Conservation (phyloP, 2,113 vertebrate genomes). For the Triplophysa tibetana region DNA sequence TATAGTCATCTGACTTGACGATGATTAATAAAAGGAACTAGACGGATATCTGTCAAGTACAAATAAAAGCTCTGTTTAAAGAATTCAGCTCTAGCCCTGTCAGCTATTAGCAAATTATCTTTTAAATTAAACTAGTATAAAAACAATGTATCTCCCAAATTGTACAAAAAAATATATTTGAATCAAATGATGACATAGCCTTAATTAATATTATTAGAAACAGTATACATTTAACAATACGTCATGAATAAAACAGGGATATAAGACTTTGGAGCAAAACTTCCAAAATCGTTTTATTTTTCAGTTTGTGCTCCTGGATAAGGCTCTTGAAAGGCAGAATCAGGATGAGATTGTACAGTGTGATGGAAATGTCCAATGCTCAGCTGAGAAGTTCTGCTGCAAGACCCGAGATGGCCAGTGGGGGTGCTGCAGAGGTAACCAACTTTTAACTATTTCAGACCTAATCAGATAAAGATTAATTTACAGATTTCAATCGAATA, state of each 20-base stretch:
- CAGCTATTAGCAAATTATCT: too few relatives aligned
- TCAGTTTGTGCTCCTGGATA: not conserved
- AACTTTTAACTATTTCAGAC: not conserved
- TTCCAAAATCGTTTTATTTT: not conserved
- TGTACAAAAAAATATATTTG: too few relatives aligned
- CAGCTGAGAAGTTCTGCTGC: constrained; percentile 64
- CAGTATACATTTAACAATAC: too few relatives aligned
- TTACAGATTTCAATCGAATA: too few relatives aligned
- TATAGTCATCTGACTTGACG: not conserved
- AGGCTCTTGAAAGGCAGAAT: not conserved
- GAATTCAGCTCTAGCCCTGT: too few relatives aligned
- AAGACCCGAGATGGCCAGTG: constrained; percentile 50
- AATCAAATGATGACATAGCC: too few relatives aligned
- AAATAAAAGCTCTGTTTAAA: not conserved
- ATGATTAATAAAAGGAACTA: not conserved
- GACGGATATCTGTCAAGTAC: not conserved
- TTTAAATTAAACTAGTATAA: too few relatives aligned
- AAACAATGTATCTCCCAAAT: too few relatives aligned
- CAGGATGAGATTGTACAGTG: constrained; percentile 61
- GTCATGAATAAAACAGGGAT: not conserved
- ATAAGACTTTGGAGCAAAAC: too few relatives aligned
- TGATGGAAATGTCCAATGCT: constrained; percentile 63
- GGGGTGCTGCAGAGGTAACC: constrained; percentile 73
- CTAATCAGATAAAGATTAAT: too few relatives aligned
- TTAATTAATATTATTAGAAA: too few relatives aligned